These are phyloP conservation scores for Rhegmatorhina hoffmannsi DNA, from an alignment of 2,113 vertebrate species.

Conservation along the genomic window DNA sequence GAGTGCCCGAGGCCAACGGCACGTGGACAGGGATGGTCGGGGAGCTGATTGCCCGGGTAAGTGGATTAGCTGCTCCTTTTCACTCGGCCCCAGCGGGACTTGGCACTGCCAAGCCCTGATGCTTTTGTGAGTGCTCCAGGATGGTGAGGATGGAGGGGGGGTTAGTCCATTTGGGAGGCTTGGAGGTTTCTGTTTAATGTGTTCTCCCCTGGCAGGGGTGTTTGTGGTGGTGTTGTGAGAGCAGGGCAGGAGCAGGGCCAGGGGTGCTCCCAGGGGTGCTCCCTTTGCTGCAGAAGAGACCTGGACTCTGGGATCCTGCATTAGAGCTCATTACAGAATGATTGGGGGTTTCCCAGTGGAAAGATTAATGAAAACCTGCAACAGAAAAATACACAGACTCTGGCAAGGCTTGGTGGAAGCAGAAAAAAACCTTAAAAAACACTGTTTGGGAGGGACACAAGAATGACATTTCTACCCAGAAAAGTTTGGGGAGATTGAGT, in stretches of 20 bases:
- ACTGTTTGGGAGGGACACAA: background rate
- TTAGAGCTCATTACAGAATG: background rate
- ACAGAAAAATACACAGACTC: background rate
- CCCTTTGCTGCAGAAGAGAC: background rate
- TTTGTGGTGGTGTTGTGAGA: background rate
- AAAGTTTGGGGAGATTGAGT: background rate
- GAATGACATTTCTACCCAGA: background rate
- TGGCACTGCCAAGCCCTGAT: background rate
- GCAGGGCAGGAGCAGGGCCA: background rate
- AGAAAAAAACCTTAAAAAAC: background rate
- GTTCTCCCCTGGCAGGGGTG: background rate
- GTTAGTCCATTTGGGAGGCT: background rate
- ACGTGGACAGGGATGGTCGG: conserved; percentile 98
- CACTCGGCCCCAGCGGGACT: background rate
- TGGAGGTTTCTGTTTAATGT: background rate
- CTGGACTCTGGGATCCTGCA: fast-evolving
- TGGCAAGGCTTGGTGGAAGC: background rate
- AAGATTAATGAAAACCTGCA: background rate
- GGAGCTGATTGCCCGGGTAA: conserved; percentile 94
- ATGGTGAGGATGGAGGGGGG: background rate
- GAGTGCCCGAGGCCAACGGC: conserved; percentile 90
- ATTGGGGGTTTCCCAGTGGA: background rate
- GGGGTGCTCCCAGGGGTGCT: background rate
- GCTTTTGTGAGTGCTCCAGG: background rate
- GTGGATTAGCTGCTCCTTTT: background rate